These are phyloP conservation scores for Penaeus vannamei DNA, from an alignment of 1,140 invertebrate genomes.

Conservation along the genomic window DNA sequence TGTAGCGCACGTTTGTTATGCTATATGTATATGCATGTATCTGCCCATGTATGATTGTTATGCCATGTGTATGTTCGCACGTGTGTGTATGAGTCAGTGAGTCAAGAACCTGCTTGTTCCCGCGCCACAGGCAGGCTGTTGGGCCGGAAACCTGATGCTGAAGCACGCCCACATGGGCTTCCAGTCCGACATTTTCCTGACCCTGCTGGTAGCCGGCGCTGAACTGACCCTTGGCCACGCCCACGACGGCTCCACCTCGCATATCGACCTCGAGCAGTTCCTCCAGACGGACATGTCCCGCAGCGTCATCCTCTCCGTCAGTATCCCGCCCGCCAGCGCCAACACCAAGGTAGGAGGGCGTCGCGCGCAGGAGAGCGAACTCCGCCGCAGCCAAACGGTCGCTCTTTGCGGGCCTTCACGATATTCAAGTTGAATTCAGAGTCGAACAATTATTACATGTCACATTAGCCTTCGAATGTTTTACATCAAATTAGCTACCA, in stretches of 20 bases:
- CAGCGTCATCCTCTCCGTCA: slow-evolving; percentile 52
- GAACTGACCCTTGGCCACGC: slow-evolving; percentile 77
- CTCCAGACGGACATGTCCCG: slow-evolving; percentile 49
- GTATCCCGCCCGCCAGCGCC: slow-evolving; percentile 35
- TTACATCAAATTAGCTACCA: too few species aligned
- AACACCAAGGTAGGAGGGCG: slow-evolving; percentile 37
- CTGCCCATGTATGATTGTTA: background rate
- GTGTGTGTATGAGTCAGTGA: too few species aligned
- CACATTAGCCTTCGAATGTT: background rate
- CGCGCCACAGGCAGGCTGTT: slow-evolving; percentile 42
- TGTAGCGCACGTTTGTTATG: background rate
- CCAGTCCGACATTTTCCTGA: slow-evolving; percentile 83
- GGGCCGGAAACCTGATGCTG: slow-evolving; percentile 84
- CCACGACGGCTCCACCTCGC: slow-evolving; percentile 4
- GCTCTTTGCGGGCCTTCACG: too few species aligned
- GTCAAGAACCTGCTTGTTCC: background rate
- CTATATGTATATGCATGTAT: background rate
- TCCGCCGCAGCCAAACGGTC: too few species aligned
- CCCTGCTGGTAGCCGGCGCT: slow-evolving; percentile 80
- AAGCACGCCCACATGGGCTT: slow-evolving; percentile 81
- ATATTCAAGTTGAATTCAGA: too few species aligned
- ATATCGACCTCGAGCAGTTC: slow-evolving; percentile 47
- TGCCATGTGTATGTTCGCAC: too few species aligned
- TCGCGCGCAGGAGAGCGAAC: too few species aligned
- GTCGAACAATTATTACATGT: too few species aligned